Percentiles rank a stretch among this genome's conserved stretches.
These are phyloP conservation scores for Anhinga anhinga DNA, from an alignment of 2,113 vertebrate species.

Conservation along the genomic window DNA sequence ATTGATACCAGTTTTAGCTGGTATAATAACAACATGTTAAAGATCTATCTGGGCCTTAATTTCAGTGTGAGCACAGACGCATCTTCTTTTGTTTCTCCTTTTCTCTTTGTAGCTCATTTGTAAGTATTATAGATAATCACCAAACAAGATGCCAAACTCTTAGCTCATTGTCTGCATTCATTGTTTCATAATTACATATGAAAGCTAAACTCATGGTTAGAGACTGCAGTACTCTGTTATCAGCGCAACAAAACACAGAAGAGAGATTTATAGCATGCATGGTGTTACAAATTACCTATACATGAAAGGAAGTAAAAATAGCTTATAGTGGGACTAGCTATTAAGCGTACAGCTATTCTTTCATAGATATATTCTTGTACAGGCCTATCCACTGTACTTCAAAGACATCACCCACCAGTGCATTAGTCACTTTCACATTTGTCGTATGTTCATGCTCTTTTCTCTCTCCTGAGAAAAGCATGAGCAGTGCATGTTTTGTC, in stretches of 20 bases:
- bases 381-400: neutral
- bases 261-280: neutral
- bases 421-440: neutral
- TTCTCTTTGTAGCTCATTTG: neutral
- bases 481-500: neutral
- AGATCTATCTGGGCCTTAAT: neutral
- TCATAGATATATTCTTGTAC: neutral
- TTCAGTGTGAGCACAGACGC: neutral
- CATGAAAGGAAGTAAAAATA: neutral
- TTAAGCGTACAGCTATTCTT: neutral
- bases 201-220: slow-evolving; percentile 40
- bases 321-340: neutral
- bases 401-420: neutral
- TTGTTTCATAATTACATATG: slow-evolving; percentile 43
- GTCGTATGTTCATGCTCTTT: neutral
- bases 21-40: neutral
- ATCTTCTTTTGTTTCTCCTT: neutral
- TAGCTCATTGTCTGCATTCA: neutral
- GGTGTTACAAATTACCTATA: slow-evolving; percentile 6
- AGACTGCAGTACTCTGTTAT: slow-evolving; percentile 4
- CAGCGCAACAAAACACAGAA: neutral
- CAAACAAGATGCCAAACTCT: slow-evolving; percentile 48
- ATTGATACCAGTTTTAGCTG: neutral
- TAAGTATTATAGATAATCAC: neutral
- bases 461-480: neutral